Percentiles rank a stretch among this genome's conserved stretches.
These are phyloP conservation scores for Magallana gigas DNA, from an alignment of 1,140 invertebrate species.

Conservation along the genomic window DNA sequence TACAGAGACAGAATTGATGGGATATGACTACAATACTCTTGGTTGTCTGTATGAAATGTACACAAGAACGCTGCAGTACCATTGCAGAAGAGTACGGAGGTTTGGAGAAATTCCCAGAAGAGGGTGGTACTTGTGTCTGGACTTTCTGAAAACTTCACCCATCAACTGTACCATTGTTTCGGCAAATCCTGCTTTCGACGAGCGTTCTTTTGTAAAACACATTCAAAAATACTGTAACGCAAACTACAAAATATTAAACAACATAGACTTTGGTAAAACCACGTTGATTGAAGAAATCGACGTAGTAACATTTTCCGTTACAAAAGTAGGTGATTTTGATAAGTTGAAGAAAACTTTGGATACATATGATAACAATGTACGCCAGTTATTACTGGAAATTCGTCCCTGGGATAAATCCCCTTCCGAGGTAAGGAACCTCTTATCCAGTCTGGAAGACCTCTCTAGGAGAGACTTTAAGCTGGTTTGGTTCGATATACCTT, in stretches of 20 bases:
- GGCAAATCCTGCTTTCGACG: background rate
- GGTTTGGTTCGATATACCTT: slow-evolving; percentile 20
- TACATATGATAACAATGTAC: background rate
- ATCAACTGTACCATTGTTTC: background rate
- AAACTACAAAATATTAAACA: background rate
- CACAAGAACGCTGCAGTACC: slow-evolving; percentile 8
- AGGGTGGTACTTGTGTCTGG: slow-evolving; percentile 3
- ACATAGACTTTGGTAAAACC: background rate
- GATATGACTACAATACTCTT: background rate
- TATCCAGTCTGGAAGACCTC: background rate
- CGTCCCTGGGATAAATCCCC: background rate
- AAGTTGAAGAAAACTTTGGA: background rate
- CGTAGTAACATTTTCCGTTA: background rate
- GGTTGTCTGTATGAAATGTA: slow-evolving; percentile 17
- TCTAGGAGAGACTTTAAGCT: background rate
- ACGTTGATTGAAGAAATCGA: background rate
- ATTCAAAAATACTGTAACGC: background rate
- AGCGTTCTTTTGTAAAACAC: background rate
- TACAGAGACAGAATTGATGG: background rate
- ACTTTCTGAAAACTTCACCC: background rate
- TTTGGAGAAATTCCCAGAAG: background rate
- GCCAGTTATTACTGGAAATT: slow-evolving; percentile 7
- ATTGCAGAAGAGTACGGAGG: background rate
- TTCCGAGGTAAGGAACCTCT: background rate
- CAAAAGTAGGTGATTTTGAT: background rate